These are phyloP conservation scores for Marmota flaviventris DNA, from an alignment of 2,113 vertebrate genomes.

Conservation along the genomic window DNA sequence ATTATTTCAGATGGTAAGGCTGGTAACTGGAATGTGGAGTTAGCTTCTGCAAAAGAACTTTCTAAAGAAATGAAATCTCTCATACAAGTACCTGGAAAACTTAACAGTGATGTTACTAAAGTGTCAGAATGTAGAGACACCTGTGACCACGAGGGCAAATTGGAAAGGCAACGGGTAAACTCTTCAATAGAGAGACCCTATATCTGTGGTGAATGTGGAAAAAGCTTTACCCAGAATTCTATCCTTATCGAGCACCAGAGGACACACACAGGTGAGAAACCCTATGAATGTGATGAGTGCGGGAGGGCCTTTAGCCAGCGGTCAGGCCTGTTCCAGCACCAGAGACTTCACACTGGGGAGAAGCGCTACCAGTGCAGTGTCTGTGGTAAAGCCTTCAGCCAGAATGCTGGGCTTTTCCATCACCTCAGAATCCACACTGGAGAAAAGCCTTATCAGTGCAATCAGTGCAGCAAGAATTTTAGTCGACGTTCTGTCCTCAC, in stretches of 20 bases:
- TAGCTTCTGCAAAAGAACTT: neutral
- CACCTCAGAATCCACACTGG: slow-evolving; percentile 71
- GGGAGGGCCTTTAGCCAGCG: slow-evolving; percentile 79
- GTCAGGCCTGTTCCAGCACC: slow-evolving; percentile 80
- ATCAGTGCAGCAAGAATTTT: slow-evolving; percentile 80
- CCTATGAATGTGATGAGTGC: slow-evolving; percentile 75
- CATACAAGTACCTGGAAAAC: neutral
- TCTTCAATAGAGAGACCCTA: slow-evolving; percentile 58
- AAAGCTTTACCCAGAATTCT: slow-evolving; percentile 82
- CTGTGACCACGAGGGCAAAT: neutral
- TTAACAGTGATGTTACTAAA: neutral
- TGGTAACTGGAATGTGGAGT: slow-evolving; percentile 28
- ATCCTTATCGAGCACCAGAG: slow-evolving; percentile 81
- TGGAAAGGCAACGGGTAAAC: slow-evolving; percentile 4
- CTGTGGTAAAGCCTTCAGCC: slow-evolving; percentile 78
- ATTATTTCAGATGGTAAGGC: slow-evolving; percentile 53
- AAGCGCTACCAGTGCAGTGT: slow-evolving; percentile 87
- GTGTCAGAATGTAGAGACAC: neutral
- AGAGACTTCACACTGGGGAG: slow-evolving; percentile 89
- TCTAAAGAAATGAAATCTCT: slow-evolving; percentile 29
- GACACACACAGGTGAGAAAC: slow-evolving; percentile 79
- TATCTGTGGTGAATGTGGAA: slow-evolving; percentile 77
- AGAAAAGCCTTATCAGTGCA: slow-evolving; percentile 78
- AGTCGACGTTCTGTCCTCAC: slow-evolving; percentile 78
- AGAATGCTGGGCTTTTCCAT: slow-evolving; percentile 57